Evolutionary conservation across 2,113 vertebrate genomes (phyloP), one percentile per base, ranked within the genome.

Genomic region (Lampris megalopsis): DNA sequence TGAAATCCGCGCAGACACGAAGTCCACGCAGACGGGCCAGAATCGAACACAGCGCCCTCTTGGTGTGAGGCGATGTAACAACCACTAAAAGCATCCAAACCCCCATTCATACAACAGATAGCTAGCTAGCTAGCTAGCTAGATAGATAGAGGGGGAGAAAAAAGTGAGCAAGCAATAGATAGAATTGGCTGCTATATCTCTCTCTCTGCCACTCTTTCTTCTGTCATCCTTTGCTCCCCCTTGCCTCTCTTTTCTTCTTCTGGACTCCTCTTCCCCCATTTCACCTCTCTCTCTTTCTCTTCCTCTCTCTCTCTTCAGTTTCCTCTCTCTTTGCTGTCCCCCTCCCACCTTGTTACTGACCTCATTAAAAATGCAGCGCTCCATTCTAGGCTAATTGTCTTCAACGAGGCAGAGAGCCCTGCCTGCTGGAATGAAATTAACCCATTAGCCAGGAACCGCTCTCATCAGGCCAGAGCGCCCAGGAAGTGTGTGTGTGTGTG

Each of bases 321-420:
- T 66, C 64, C 48, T 49, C 57, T 68, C 62, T 80, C 76, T 83
- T 24, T 24, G 24, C 24, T 24, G 24, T 24, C 24, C 65, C 81
- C 73, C 71, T 71, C 88, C 59, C 86, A 86, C 88, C 86, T 91
- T 81, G 71, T 69, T 81, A 56, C 82, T 73, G 72, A 78, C 47
- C 42, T 90, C 92, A 95, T 94, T 91, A 95, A 94, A 95, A 91
- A 95, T 95, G 94, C 91, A 95, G 78, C 7, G 87, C 86, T 91
- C 91, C 90, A 94, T 94, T 93, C 88, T 77, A 70, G 52, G 80
- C 90, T 94, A 94, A 95, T 95, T 94, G 93, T 94, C 91, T 84
- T 90, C 92, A 89, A 88, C 89, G 90, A 93, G 88, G 87, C 90
- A 81, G 87, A 92, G 91, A 89, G 91, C 89, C 86, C 78, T 71